Evolutionary conservation across 2,113 vertebrate genomes (phyloP).

Genomic region (Caloenas nicobarica): DNA sequence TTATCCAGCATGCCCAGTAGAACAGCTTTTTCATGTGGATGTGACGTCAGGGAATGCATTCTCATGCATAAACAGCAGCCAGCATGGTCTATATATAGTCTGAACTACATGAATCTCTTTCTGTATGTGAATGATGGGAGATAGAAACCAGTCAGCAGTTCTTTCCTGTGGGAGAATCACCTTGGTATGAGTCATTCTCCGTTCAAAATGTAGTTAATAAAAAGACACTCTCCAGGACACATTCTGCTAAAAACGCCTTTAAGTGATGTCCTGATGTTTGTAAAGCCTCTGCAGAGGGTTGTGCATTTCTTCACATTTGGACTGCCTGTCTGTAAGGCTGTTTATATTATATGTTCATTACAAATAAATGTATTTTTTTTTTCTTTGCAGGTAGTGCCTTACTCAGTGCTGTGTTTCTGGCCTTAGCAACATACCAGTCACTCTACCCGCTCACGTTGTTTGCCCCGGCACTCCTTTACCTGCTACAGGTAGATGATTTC

Average conservation of each 20-base stretch:
- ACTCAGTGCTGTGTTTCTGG: constrained; percentile 93
- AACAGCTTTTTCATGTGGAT: not conserved
- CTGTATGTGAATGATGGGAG: not conserved
- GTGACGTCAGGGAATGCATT: not conserved
- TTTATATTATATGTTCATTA: not conserved
- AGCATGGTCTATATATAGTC: not conserved
- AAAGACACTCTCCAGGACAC: not conserved
- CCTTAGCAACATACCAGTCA: constrained; percentile 94
- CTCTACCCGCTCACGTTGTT: constrained; percentile 92
- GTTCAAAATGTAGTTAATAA: not conserved
- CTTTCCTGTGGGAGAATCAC: not conserved
- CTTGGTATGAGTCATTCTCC: not conserved
- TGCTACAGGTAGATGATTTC: constrained; percentile 82
- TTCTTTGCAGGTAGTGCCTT: constrained; percentile 86
- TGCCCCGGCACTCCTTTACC: constrained; percentile 88
- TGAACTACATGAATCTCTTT: not conserved
- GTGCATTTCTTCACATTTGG: not conserved
- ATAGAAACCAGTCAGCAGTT: not conserved
- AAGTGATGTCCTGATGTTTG: not conserved
- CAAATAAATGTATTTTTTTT: not conserved
- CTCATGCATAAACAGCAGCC: not conserved
- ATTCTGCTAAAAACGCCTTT: not conserved
- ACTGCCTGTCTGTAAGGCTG: not conserved
- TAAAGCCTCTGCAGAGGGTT: not conserved
- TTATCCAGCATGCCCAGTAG: not conserved